Base-by-base conservation (phyloP, 2,888 invertebrate species). In the Heliconius charithonia region DNA sequence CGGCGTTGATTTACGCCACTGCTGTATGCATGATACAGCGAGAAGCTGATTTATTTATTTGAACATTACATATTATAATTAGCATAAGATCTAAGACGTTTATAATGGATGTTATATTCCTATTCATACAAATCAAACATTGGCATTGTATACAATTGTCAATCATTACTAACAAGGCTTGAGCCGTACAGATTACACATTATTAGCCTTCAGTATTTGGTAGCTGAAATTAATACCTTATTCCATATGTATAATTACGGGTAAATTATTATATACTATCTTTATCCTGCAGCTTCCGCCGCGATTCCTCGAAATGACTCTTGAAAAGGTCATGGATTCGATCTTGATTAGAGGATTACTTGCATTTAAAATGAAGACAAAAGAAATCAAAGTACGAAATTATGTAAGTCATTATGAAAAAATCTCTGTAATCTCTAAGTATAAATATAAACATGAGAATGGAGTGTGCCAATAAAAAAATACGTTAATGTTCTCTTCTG, bases 91-190 rank as follows among this genome's bases (percentile, higher is more conserved):
- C n/a, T 67, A n/a, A 37, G n/a, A 67, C n/a, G 6, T n/a, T 12
- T 37, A n/a, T 25, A 67, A 10, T 66, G 22, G 4, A 37, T 16
- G 6, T 67, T 67, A 37, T 37, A 67, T 13, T n/a, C 12, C 37
- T 67, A 37, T 67, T 67, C 37, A n/a, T 67, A 41, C n/a, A 67
- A 37, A 37, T 32, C 37, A 41, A 67, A 67, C 4, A 37, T 12
- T 37, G n/a, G 67, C 12, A 37, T 67, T 67, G 66, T 66, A 37
- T 37, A 37, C 67, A 67, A 41, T 67, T n/a, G 37, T 67, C 67
- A 67, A 37, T 67, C 67, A 67, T 67, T 67, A n/a, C 10, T 67
- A 37, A 41, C 37, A 67, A 37, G 37, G 13, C 13, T 67, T 67
- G 37, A 67, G n/a, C 67, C 41, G 67, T 37, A 67, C 0, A n/a